A percentile compares a stretch with the other conserved stretches of the same genome.
Conservation (phyloP, 1,140 invertebrate genomes). For the Penaeus indicus region DNA sequence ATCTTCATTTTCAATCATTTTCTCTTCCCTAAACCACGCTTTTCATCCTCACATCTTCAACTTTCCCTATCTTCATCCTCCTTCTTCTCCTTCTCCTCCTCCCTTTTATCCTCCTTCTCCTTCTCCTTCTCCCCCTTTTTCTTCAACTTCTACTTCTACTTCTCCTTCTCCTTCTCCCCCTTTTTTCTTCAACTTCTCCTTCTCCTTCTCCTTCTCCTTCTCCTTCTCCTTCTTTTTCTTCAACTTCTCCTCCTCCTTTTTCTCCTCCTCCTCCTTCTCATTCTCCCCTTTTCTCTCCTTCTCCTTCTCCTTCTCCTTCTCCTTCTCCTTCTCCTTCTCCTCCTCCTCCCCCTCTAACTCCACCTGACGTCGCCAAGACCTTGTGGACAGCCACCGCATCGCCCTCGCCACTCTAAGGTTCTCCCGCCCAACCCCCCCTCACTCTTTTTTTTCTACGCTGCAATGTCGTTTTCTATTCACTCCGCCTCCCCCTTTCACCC, state of each 20-base stretch:
- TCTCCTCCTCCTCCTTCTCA: background rate
- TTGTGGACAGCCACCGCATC: background rate
- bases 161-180: too few species aligned
- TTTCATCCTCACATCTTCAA: too few species aligned
- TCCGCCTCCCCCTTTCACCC: constrained; percentile 36
- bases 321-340: background rate
- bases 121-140: background rate
- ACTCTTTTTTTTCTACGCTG: constrained; percentile 15
- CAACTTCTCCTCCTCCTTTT: background rate
- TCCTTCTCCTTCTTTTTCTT: background rate
- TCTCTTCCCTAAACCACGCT: background rate
- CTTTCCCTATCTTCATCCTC: background rate
- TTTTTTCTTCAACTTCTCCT: background rate
- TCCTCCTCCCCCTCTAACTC: background rate
- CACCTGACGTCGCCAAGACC: background rate
- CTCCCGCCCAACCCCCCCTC: background rate
- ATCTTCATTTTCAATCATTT: background rate
- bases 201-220: background rate
- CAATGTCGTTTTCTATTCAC: constrained; percentile 52
- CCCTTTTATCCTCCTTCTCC: background rate
- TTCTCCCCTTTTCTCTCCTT: background rate
- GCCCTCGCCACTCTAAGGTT: background rate
- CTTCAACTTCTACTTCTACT: background rate
- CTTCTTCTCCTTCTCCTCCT: background rate
- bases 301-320: background rate